Percentiles rank a stretch among this genome's conserved stretches.
Conservation (phyloP, 2,113 vertebrate species). For the Fregata magnificens region DNA sequence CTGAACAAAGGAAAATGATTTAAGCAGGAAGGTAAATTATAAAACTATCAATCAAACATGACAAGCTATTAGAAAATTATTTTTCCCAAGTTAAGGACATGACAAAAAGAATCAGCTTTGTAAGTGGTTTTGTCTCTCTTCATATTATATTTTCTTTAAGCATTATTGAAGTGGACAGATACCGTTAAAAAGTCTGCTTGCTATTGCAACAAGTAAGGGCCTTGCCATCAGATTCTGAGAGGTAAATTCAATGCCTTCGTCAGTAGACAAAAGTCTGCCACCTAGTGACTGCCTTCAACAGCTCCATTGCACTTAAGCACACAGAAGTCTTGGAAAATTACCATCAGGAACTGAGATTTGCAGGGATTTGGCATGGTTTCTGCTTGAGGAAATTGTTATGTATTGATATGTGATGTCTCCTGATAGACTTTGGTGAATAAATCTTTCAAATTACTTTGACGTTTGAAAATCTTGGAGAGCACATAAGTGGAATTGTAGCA, state of each 20-base stretch:
- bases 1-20: background rate
- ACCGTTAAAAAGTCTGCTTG: background rate
- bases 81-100: conserved; percentile 28
- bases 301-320: background rate
- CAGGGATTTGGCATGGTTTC: background rate
- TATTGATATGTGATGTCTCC: background rate
- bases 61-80: background rate
- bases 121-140: background rate
- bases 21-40: conserved; percentile 7
- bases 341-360: background rate
- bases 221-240: background rate
- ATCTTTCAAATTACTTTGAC: background rate
- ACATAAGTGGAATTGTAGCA: background rate
- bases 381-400: background rate
- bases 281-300: background rate
- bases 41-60: background rate
- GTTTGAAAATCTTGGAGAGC: background rate
- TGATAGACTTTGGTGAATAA: background rate
- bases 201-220: background rate
- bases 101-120: conserved; percentile 6
- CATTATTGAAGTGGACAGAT: background rate
- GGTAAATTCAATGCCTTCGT: background rate
- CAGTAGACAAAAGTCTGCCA: conserved; percentile 26
- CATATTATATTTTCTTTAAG: background rate
- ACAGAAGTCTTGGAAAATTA: background rate